Evolutionary conservation across 2,113 vertebrate genomes (phyloP).

Genomic region (Typhlomys cinereus): DNA sequence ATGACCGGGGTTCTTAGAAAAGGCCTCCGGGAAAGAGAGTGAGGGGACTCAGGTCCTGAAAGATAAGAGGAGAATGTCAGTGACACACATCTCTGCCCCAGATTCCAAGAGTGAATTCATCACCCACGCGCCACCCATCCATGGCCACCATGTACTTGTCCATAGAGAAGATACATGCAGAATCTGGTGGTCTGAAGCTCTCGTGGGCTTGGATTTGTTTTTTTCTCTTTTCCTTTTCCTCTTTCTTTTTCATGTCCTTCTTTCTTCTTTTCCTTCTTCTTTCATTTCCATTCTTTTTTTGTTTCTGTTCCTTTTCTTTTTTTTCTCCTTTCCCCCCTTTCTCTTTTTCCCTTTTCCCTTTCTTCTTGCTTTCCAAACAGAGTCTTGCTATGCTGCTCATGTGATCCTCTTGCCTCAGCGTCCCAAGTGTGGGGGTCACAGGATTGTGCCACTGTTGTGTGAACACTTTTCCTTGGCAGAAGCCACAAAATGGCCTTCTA

Average conservation of each 20-base stretch:
- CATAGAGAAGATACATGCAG: background rate
- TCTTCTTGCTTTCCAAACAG: background rate
- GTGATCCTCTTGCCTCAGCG: background rate
- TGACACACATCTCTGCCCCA: background rate
- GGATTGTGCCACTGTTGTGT: background rate
- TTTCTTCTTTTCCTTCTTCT: too few species aligned
- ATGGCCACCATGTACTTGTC: rapidly evolving
- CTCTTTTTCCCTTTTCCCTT: too few species aligned
- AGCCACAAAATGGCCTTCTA: too few species aligned
- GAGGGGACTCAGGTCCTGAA: background rate
- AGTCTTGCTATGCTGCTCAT: background rate
- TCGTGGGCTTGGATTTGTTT: background rate
- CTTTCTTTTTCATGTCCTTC: background rate
- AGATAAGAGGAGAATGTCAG: background rate
- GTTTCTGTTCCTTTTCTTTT: too few species aligned
- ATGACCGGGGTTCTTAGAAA: background rate
- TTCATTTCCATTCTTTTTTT: too few species aligned
- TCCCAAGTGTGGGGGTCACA: background rate
- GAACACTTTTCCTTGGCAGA: too few species aligned
- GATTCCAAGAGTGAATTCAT: background rate
- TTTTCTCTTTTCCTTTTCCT: background rate
- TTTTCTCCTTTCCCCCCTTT: background rate
- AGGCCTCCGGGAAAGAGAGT: too few species aligned
- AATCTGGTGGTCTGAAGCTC: background rate
- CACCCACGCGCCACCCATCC: background rate